Conservation (phyloP, 2,888 invertebrate genomes). For the Amphipoea lucens region DNA sequence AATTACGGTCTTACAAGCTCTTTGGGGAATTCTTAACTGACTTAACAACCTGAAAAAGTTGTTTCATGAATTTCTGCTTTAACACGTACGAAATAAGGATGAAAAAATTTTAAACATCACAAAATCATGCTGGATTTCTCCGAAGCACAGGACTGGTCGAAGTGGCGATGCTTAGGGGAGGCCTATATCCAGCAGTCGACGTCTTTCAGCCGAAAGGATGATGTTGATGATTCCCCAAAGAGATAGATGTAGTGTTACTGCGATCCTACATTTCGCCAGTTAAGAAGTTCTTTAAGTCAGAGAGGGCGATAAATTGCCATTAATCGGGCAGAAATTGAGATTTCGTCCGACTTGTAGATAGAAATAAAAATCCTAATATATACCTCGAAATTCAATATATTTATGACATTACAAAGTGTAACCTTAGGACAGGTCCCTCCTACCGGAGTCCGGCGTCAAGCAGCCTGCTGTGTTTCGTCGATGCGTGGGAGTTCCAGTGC, state of each 20-base stretch:
- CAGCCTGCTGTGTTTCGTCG: no score
- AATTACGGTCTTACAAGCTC: constrained; percentile 28
- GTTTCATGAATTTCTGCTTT: constrained; percentile 17
- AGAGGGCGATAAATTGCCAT: background rate
- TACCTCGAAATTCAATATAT: background rate
- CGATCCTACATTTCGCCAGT: background rate
- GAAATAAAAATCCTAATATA: background rate
- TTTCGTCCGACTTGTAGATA: no score
- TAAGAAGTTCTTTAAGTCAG: background rate
- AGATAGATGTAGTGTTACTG: background rate
- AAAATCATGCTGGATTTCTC: background rate
- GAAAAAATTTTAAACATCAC: background rate
- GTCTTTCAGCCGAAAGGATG: no score
- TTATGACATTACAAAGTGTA: background rate
- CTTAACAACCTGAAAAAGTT: background rate
- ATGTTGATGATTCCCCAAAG: background rate
- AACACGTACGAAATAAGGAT: background rate
- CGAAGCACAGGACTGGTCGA: background rate
- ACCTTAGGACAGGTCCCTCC: no score
- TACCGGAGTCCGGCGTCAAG: no score
- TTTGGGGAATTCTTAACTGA: background rate
- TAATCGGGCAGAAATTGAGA: background rate
- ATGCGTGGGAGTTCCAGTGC: no score
- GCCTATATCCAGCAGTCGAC: no score
- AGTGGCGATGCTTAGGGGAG: background rate